Percentiles rank a stretch among this genome's conserved stretches.
These are phyloP conservation scores for Megastigmus dorsalis DNA, from an alignment of 2,888 invertebrate species.

Conservation along the genomic window DNA sequence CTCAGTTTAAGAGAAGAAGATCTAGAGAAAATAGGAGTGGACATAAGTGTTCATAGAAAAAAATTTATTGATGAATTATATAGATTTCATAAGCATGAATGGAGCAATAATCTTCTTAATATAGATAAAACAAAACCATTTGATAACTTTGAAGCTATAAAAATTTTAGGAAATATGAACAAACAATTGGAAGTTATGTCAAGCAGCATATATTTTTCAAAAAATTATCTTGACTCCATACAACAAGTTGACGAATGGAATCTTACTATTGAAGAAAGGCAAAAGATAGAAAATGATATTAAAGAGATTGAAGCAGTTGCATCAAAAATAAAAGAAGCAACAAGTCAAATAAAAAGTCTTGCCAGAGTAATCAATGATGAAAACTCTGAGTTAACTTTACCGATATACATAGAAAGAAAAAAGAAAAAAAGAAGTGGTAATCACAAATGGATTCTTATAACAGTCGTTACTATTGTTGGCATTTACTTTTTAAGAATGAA, in stretches of 20 bases:
- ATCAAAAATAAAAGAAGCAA: constrained; percentile 58
- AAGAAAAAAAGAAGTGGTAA: constrained; percentile 26
- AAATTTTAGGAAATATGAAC: constrained; percentile 76
- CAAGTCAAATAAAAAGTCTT: constrained; percentile 56
- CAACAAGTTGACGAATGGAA: constrained; percentile 46
- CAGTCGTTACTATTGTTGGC: constrained; percentile 18
- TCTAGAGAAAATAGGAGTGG: constrained; percentile 77
- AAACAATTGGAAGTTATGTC: constrained; percentile 79
- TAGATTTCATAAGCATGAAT: constrained; percentile 78
- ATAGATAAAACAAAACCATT: constrained; percentile 59
- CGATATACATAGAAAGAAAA: constrained; percentile 38
- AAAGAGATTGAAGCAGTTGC: constrained; percentile 58
- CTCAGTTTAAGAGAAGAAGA: constrained; percentile 78
- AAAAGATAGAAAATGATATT: constrained; percentile 58
- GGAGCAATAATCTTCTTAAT: constrained; percentile 73
- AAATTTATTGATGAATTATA: constrained; percentile 77
- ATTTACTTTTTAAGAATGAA: constrained; percentile 32
- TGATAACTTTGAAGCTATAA: constrained; percentile 75
- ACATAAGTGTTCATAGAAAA: constrained; percentile 78
- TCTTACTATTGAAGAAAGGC: constrained; percentile 53
- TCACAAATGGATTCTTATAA: constrained; percentile 22
- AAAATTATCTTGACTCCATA: constrained; percentile 57
- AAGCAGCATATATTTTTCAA: constrained; percentile 77
- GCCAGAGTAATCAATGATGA: constrained; percentile 58
- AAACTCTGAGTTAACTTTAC: constrained; percentile 37